A percentile compares a stretch with the other conserved stretches of the same genome.
Evolutionary conservation across 2,113 vertebrate genomes (phyloP).

Genomic region (Plectropomus leopardus): DNA sequence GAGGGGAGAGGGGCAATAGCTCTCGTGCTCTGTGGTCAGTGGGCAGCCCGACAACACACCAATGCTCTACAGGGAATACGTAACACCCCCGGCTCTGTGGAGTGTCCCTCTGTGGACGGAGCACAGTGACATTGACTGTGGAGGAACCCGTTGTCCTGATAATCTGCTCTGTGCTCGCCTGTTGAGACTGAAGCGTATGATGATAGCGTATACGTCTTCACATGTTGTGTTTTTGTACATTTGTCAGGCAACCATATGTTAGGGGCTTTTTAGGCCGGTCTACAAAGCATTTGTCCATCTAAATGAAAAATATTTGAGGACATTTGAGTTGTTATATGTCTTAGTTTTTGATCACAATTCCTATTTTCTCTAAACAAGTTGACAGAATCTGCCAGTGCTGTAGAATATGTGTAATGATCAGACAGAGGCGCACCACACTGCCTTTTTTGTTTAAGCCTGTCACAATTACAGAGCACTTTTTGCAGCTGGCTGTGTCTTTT

Average conservation of each 20-base stretch:
- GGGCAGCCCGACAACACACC: conserved; percentile 62
- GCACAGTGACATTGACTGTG: conserved; percentile 57
- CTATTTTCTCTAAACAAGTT: background rate
- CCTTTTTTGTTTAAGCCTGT: too few species aligned
- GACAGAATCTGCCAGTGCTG: background rate
- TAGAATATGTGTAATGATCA: too few species aligned
- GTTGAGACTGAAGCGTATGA: conserved; percentile 45
- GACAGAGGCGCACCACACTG: too few species aligned
- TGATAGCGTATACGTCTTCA: conserved; percentile 22
- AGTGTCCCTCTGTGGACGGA: conserved; percentile 55
- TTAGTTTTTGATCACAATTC: background rate
- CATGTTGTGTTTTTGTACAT: conserved; percentile 33
- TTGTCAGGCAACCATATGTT: conserved; percentile 42
- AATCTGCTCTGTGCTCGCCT: conserved; percentile 42
- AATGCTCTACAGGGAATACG: conserved; percentile 51
- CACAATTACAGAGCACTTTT: too few species aligned
- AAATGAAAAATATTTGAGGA: background rate
- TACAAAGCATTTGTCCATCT: conserved; percentile 3
- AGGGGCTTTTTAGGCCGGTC: background rate
- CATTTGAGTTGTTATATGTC: background rate
- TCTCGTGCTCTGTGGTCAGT: conserved; percentile 58
- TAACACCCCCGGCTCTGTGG: conserved; percentile 39
- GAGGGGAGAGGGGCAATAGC: conserved; percentile 60
- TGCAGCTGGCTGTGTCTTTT: too few species aligned
- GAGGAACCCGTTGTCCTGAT: conserved; percentile 57